Evolutionary conservation across 2,888 invertebrate genomes (phyloP), one percentile per base, ranked within the genome.

Genomic region (Ferdinandea cuprea): DNA sequence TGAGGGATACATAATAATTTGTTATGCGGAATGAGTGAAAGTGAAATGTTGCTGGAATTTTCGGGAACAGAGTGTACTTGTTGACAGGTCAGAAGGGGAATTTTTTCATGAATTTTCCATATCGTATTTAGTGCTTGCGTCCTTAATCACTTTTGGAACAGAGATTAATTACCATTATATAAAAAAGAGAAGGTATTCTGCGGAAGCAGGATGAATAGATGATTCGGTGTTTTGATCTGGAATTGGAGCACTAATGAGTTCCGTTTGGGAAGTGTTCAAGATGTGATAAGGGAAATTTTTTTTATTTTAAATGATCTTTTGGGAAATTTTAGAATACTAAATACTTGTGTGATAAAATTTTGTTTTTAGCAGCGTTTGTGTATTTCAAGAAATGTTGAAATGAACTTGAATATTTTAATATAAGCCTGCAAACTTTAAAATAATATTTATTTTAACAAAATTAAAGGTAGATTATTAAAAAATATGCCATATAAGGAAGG

Each of bases 41-140:
- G 15, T 50, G 48, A 21, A 46, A 35, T 44, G 35, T 46, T 56
- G 52, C 13, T 59, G 42, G 44, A 19, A 42, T 50, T 42, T 35
- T 58, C 37, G n/a, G 56, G 37, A 48, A 30, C 35, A 37, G 25
- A 3, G 17, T 61, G 50, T 71, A 63, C 58, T 69, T 74, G 63
- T 74, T 80, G 80, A 80, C 74, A 63, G 80, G 74, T 74, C 68
- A 3, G 37, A 37, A 35, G 40, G 28, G 35, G 30, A 5, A 17
- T 19, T 61, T 69, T 42, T 6, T 11, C n/a, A n/a, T n/a, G n/a
- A 32, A 11, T 32, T 50, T 54, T 21, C 9, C n/a, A n/a, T n/a
- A n/a, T 21, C 8, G 7, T 11, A 32, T 30, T 35, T 54, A 35
- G 50, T 48, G 50, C 56, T 61, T 42, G 46, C 37, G 19, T 69